Base-by-base conservation (phyloP, 2,888 invertebrate genomes). In the Eulithis testata region DNA sequence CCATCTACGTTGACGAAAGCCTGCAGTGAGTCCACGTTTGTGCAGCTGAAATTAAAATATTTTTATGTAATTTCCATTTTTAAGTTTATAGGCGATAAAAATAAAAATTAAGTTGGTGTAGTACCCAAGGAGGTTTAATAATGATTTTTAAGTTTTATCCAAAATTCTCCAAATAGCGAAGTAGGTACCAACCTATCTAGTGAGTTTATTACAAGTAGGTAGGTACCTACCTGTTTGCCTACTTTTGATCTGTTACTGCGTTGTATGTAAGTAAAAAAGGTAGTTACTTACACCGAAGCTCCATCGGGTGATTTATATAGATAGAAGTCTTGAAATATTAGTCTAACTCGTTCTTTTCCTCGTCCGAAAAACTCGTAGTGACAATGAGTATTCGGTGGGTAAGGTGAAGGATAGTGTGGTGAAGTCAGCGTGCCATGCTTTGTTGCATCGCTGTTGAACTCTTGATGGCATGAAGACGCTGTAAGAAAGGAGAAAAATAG, bases 301-400 rank as follows among this genome's bases (percentile, higher is more conserved):
- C 94, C 94, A 76, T 94, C 94, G 44, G 94, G 85, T 43, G 95
- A 93, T 87, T 96, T 95, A 84, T 95, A 95, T 72, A 97, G 94
- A 89, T 96, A 96, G 88, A 98, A 97, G 86, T 97, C 97, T 83
- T 96, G 96, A 93, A 98, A 98, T 78, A 95, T 93, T 83, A 98
- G 94, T 93, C 97, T 96, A 74, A 98, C 96, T 79, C 97, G 93
- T 87, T 99, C 98, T 75, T 96, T 96, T 60, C 96, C 96, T 72
- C 96, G 94, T 51, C 98, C 98, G 81, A 96, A 96, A 88, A 99
- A 98, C 83, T 98, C 97, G 89, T 97, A 98, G 79, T 96, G 96
- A 89, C 98, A 99, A 77, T 96, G 95, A 62, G 97, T 95, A 80
- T 96, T 95, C 36, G 96, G 90, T 55, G 97, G 96, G 89, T 97